phyloP scores from a whole-genome alignment of 2,888 invertebrate species.

The Eupithecia exiguata region DNA sequence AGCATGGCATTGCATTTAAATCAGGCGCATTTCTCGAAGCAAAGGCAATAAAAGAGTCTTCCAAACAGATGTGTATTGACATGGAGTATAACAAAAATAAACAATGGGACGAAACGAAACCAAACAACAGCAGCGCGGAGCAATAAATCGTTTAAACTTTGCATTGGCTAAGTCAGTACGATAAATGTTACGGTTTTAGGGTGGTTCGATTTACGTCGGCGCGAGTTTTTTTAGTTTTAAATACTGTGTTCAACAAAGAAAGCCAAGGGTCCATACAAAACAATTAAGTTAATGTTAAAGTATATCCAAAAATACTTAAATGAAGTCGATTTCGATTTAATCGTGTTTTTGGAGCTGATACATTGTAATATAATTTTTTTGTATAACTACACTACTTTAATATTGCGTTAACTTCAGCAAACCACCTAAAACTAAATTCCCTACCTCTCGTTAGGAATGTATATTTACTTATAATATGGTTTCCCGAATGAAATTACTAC shows the following conservation, averaged over 20 bases:
- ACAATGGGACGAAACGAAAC: constrained; percentile 54
- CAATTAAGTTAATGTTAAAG: too few relatives aligned
- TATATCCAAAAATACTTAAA: too few relatives aligned
- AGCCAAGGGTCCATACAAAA: too few relatives aligned
- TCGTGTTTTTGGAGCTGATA: not conserved
- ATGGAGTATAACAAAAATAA: constrained; percentile 65
- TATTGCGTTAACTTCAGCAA: not conserved
- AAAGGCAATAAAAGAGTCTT: constrained; percentile 52
- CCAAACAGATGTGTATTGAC: constrained; percentile 69
- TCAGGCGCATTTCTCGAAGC: constrained; percentile 49
- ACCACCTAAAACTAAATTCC: not conserved
- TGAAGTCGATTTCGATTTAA: not conserved
- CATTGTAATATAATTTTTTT: not conserved
- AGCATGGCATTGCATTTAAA: constrained; percentile 39
- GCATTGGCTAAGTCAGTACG: constrained; percentile 19
- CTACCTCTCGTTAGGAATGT: not conserved
- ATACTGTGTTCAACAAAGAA: too few relatives aligned
- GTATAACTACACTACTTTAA: not conserved
- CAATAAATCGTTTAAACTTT: constrained; percentile 54
- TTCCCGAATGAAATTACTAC: not conserved
- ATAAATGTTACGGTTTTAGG: constrained; percentile 14
- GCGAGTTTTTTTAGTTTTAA: not conserved
- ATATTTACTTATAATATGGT: not conserved
- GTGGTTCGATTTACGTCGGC: not conserved
- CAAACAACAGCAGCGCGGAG: constrained; percentile 51